Evolutionary conservation across 2,113 vertebrate genomes (phyloP).

Genomic region (Scomber japonicus): DNA sequence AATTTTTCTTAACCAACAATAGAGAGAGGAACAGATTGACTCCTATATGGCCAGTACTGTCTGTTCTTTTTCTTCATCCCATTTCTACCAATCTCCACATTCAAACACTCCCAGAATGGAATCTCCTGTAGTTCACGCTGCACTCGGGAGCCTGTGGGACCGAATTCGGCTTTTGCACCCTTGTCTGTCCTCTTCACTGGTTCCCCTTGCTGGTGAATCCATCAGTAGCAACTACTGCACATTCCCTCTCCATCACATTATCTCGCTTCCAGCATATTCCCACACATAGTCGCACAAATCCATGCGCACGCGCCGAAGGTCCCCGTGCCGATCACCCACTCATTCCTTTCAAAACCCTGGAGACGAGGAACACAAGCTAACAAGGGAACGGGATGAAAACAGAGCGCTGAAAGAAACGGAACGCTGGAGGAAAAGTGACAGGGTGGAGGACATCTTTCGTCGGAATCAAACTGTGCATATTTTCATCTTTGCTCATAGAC

Average conservation of each 20-base stretch:
- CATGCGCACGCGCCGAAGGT: conserved; percentile 15
- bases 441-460: conserved; percentile 65
- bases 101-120: conserved; percentile 45
- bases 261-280: conserved; percentile 49
- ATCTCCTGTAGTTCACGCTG: conserved; percentile 46
- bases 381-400: conserved; percentile 69
- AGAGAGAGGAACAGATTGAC: conserved; percentile 77
- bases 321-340: conserved; percentile 57
- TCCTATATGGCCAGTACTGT: conserved; percentile 78
- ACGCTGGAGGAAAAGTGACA: conserved; percentile 50
- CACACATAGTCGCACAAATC: conserved; percentile 17
- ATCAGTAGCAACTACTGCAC: conserved; percentile 48
- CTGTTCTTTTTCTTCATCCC: conserved; percentile 57
- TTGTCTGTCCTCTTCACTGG: conserved; percentile 7
- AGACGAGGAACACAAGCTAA: conserved; percentile 64
- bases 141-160: conserved; percentile 46
- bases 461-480: conserved; percentile 75
- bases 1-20: conserved; percentile 54
- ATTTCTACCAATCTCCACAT: conserved; percentile 60
- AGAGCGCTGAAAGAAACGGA: conserved; percentile 45
- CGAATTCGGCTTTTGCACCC: conserved; percentile 48
- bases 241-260: conserved; percentile 39
- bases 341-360: conserved; percentile 57
- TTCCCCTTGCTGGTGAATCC: conserved; percentile 41
- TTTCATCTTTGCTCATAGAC: conserved; percentile 75